These are phyloP conservation scores for Gadopsis bispinosus DNA, from an alignment of 2,797 vertebrate genomes.

Conservation along the genomic window DNA sequence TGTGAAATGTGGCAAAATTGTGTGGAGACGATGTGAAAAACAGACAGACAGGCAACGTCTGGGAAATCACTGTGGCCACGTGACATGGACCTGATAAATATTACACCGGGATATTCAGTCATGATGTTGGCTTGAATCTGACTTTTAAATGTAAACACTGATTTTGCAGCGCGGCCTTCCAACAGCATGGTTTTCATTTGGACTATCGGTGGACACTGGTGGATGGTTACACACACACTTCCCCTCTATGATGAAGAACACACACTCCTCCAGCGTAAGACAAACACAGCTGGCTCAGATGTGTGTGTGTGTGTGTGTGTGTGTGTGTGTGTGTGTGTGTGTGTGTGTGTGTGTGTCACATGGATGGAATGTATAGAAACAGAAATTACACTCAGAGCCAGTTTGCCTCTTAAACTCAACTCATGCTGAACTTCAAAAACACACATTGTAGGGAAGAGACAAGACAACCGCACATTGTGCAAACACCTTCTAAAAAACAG, in stretches of 20 bases:
- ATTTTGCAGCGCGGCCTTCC: conserved; percentile 23
- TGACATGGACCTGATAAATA: conserved; percentile 19
- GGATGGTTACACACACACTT: conserved; percentile 33
- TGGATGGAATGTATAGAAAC: conserved; percentile 64
- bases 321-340: conserved; percentile 52
- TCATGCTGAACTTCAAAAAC: conserved; percentile 37
- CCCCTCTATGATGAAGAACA: conserved; percentile 57
- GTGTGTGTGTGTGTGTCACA: conserved; percentile 54
- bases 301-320: conserved; percentile 22
- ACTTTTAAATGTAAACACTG: conserved; percentile 52
- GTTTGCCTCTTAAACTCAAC: conserved; percentile 7
- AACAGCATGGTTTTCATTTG: conserved; percentile 66
- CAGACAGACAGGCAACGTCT: background rate
- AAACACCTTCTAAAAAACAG: conserved; percentile 14
- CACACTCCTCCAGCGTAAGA: conserved; percentile 46
- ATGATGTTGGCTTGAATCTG: conserved; percentile 23
- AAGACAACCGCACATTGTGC: background rate
- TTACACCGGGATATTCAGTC: conserved; percentile 11
- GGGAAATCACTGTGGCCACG: background rate
- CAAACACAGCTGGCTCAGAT: conserved; percentile 78
- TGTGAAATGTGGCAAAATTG: too few species aligned
- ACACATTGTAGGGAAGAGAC: conserved; percentile 5
- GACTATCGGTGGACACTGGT: conserved; percentile 41
- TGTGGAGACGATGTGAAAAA: background rate
- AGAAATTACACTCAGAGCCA: conserved; percentile 23